Evolutionary conservation across 2,888 invertebrate genomes (phyloP).

Genomic region (Automeris io): DNA sequence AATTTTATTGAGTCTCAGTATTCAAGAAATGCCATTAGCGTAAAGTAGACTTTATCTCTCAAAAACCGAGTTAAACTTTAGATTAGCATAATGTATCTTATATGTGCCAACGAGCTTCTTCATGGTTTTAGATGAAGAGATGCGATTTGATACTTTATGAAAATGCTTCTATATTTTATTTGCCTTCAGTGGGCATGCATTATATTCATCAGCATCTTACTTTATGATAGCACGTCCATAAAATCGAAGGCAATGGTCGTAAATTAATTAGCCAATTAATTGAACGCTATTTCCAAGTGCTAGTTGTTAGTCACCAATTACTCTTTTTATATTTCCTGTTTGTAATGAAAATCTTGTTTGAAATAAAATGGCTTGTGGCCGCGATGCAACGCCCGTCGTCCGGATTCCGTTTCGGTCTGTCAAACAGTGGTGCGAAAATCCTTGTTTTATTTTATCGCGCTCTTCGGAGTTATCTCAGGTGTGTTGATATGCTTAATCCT

Average conservation of each 20-base stretch:
- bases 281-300: background rate
- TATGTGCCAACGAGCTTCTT: too few species aligned
- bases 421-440: slow-evolving; percentile 45
- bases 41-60: too few species aligned
- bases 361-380: background rate
- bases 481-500: slow-evolving; percentile 30
- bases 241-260: slow-evolving; percentile 7
- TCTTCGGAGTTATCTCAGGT: slow-evolving; percentile 35
- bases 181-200: too few species aligned
- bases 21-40: too few species aligned
- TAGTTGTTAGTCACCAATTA: background rate
- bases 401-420: slow-evolving; percentile 39
- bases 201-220: slow-evolving; percentile 7
- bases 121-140: too few species aligned
- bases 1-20: too few species aligned
- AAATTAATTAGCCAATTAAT: slow-evolving; percentile 8
- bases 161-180: too few species aligned
- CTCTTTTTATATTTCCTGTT: background rate
- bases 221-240: slow-evolving; percentile 5
- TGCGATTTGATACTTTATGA: too few species aligned
- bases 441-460: slow-evolving; percentile 48
- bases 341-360: background rate
- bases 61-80: too few species aligned
- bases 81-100: too few species aligned
- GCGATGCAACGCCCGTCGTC: slow-evolving; percentile 18